phyloP scores from a whole-genome alignment of 2,888 invertebrate genomes.

The Amphipoea oculea region DNA sequence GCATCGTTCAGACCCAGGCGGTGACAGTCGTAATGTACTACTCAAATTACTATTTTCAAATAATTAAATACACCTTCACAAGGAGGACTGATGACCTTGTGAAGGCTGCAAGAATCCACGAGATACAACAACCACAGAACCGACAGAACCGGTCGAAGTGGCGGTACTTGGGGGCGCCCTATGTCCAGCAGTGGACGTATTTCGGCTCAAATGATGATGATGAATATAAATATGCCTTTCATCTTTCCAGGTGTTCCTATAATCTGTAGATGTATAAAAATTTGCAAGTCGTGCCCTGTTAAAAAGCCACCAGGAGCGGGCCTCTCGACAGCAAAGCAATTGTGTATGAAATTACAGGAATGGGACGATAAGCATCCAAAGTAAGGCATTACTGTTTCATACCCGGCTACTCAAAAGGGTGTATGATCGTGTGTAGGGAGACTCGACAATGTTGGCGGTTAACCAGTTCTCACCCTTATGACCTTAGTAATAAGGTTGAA shows the following conservation, averaged over 20 bases:
- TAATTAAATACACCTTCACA: neutral
- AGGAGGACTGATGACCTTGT: too few relatives aligned
- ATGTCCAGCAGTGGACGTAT: neutral
- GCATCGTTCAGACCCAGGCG: neutral
- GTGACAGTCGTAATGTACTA: neutral
- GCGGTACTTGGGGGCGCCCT: too few relatives aligned
- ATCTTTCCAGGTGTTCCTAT: constrained; percentile 5
- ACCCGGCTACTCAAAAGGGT: neutral
- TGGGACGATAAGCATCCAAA: constrained; percentile 42
- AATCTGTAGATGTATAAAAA: neutral
- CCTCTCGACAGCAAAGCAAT: neutral
- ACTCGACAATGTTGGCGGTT: neutral
- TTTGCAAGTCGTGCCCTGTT: neutral
- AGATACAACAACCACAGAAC: neutral
- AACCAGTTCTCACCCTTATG: neutral
- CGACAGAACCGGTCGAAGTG: neutral
- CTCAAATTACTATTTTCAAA: neutral
- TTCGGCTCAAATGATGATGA: neutral
- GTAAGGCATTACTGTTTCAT: constrained; percentile 12
- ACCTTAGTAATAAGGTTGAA: neutral
- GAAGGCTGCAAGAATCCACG: neutral
- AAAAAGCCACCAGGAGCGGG: neutral
- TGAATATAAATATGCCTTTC: neutral
- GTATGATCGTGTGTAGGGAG: neutral
- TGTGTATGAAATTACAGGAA: constrained; percentile 23